Evolutionary conservation across 2,888 invertebrate species (phyloP).

Genomic region (Hydropsyche betteni): DNA sequence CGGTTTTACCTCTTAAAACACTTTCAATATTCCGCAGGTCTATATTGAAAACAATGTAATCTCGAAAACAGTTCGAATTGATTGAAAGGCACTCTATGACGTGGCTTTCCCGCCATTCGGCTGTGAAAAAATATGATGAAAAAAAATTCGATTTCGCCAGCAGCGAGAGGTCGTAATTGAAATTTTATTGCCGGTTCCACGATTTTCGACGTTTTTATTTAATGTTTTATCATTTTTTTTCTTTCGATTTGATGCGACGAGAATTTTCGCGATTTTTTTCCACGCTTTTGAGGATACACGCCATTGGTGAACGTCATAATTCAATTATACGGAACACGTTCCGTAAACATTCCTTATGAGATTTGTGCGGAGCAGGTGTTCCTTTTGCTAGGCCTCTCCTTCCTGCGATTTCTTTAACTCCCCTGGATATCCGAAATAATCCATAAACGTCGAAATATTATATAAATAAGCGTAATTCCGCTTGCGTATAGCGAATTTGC

Average conservation of each 20-base stretch:
- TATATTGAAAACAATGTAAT: constrained; percentile 20
- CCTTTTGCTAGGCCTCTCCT: not conserved
- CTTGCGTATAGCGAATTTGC: too few species aligned
- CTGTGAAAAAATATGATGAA: not conserved
- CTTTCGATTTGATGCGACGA: too few species aligned
- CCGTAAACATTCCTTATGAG: constrained; percentile 23
- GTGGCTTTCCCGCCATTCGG: not conserved
- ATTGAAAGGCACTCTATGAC: constrained; percentile 19
- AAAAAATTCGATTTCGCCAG: not conserved
- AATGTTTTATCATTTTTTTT: too few species aligned
- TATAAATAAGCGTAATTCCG: too few species aligned
- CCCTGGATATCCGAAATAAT: too few species aligned
- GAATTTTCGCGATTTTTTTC: constrained; percentile 5
- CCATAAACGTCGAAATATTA: too few species aligned
- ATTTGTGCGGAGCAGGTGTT: constrained; percentile 11
- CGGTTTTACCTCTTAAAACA: not conserved
- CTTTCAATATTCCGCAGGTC: constrained; percentile 9
- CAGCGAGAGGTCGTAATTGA: constrained; percentile 15
- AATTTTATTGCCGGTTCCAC: constrained; percentile 17
- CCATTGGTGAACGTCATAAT: constrained; percentile 10
- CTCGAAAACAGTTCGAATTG: constrained; percentile 14
- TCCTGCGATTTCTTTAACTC: too few species aligned
- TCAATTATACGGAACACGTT: constrained; percentile 10
- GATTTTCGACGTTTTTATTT: not conserved
- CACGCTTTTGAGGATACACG: constrained; percentile 2